A percentile compares a stretch with the other conserved stretches of the same genome.
Evolutionary conservation across 1,140 invertebrate species (phyloP).

Genomic region (Brachionus paranguensis): DNA sequence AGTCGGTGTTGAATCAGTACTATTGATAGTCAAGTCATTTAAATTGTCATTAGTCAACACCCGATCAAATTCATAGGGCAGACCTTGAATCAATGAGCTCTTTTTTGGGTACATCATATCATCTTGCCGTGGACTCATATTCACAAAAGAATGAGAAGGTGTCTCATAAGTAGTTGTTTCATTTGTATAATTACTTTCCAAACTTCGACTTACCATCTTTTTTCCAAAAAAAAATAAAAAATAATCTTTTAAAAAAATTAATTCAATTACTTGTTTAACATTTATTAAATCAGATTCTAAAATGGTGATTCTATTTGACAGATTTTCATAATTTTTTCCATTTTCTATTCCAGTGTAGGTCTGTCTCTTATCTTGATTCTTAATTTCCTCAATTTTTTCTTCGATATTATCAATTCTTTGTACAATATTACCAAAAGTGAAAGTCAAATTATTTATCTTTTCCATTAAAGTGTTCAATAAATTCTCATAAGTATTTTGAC

Average conservation of each 20-base stretch:
- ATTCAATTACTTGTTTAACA: conserved; percentile 4
- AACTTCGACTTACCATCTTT: background rate
- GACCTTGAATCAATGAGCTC: background rate
- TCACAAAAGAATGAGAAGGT: conserved; percentile 1
- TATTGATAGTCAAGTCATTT: conserved; percentile 27
- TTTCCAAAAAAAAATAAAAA: background rate
- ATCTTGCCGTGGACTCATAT: background rate
- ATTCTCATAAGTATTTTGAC: background rate
- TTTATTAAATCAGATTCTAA: conserved; percentile 4
- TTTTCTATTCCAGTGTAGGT: background rate
- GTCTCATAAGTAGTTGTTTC: conserved; percentile 1
- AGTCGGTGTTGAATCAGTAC: conserved; percentile 13
- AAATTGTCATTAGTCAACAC: background rate
- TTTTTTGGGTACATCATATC: background rate
- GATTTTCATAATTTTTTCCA: background rate
- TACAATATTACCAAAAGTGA: background rate
- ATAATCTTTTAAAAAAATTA: background rate
- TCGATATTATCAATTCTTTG: conserved; percentile 16
- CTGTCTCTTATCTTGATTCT: background rate
- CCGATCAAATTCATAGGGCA: background rate
- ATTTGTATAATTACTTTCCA: background rate
- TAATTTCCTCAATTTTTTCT: background rate
- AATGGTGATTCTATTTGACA: background rate
- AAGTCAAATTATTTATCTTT: conserved; percentile 5
- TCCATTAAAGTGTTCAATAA: conserved; percentile 19